Evolutionary conservation across 2,113 vertebrate genomes (phyloP), one percentile per base, ranked within the genome.

Genomic region (Lepisosteus osseus): DNA sequence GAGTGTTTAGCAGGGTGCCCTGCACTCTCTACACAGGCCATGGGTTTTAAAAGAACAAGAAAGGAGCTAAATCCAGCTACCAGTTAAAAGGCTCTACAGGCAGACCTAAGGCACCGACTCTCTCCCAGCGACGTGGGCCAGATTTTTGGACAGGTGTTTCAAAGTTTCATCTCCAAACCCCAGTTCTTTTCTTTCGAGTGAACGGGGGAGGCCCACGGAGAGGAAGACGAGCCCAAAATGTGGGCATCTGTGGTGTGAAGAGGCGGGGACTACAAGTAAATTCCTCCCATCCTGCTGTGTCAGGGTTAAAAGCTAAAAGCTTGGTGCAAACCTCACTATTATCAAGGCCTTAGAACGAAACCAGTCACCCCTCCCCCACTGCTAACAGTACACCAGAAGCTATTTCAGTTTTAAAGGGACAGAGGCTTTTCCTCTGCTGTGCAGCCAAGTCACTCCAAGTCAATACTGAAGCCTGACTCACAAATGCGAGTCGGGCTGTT

Each of bases 381-480:
- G 61, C 65, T 62, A 72, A 70, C 76, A 72, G 43, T 63, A 57
- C 67, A 66, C 56, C 73, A 70, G 71, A 41, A 72, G 70, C 72
- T 47, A 51, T 72, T 74, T 73, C 77, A 54, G 70, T 63, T 73
- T 77, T 74, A 77, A 79, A 79, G 77, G 65, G 43, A 72, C 77
- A 79, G 75, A 54, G 47, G 59, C 61, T 17, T 47, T 40, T 3
- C 0, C 15, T 14, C 6, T 15, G 29, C 57, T 40, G 47, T 62
- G 65, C 9, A 8, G 70, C 40, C 29, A 29, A 51, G 15, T 54
- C 12, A 9, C 15, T 7, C 7, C 12, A 47, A 29, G 61, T 47
- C 13, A 47, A 54, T 29, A 14, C 61, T 42, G 6, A 14, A 56
- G 11, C 54, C 68, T 13, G 41, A 42, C 40, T 43, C 41, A 65